Evolutionary conservation across 2,888 invertebrate genomes (phyloP), one percentile per base, ranked within the genome.

Genomic region (Scelioninae gen. 1): DNA sequence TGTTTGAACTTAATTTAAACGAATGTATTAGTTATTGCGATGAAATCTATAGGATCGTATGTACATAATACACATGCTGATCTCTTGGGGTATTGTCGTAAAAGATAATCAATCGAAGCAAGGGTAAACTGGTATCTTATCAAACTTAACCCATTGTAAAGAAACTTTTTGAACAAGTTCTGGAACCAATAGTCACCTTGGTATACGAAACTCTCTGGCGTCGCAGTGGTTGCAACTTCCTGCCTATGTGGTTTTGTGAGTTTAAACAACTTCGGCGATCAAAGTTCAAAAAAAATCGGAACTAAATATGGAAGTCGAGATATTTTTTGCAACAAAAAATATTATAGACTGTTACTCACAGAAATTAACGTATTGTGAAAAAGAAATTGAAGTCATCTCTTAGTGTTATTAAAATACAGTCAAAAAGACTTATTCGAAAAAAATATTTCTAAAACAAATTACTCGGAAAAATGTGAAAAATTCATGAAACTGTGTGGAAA

Each of bases 51-150:
- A 58, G 32, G 55, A 38, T 34, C 55, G 76, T 82, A 51, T 76
- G 68, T 72, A 78, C 77, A 82, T 63, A 78, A 77, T 74, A 82
- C 78, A 82, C 82, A 75, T 74, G 63, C 68, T 65, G 74, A 78
- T 82, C 82, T 82, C 82, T 69, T 69, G 82, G 82, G 82, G 72
- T 78, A 82, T 78, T 82, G 78, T 82, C 78, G 82, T 78, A 82
- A 88, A 90, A 90, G 90, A 90, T 90, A 91, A 91, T 91, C 91
- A 91, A 91, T 90, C 90, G 90, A 85, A 87, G 84, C 86, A 86
- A 89, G 89, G 88, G 88, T 90, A 89, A 90, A 89, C 89, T 86
- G 88, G 89, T 91, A 90, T 90, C 91, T 90, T 91, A 90, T 91
- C 90, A 90, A 91, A 91, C 88, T 91, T 91, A 87, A 87, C 86